Evolutionary conservation across 92 coral and sea anemone genomes (phyloP), one percentile per base, ranked within the genome.

Genomic region (Zoanthus solanderi): DNA sequence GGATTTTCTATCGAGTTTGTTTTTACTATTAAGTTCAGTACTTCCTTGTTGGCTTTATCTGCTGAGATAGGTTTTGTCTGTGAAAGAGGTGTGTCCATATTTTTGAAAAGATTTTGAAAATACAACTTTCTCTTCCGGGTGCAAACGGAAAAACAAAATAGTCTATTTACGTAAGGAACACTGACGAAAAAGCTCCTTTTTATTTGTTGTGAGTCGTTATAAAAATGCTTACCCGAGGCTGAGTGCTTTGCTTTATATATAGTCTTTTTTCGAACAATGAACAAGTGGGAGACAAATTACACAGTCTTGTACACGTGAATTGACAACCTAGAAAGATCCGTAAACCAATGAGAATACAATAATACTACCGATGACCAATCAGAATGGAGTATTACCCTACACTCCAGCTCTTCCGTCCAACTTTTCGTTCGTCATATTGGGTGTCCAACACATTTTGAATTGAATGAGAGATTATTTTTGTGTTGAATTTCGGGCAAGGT

Each of bases 381-480:
- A 67, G 75, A 67, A 60, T 7, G 75, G 47, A 67, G 85, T 81
- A 46, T 30, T 46, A 37, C 31, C 28, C 46, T 13, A 47, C 85
- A 67, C 65, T 65, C 75, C 61, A 81, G 46, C 58, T 81, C 85
- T 81, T 81, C 85, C 72, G 84, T 79, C 84, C 58, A 60, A 81
- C 75, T 81, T 81, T 81, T 79, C 72, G 60, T 81, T 45, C 66
- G 85, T 81, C 85, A 81, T 66, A 66, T 81, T 81, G 85, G 60
- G 71, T 81, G 58, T 52, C 65, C 37, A 46, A 63, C 61, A 65
- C 69, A 81, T 65, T 65, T 73, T 44, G 84, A 61, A 47, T 78
- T 54, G 69, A 65, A 78, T 14, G 58, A 17, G 29, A 10, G 80
- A 72, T 56, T 65, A 85, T 85, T 45, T 52, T 48, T 32, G 75